Conservation (phyloP, 1,140 invertebrate species). For the Hylyphantes graminicola region DNA sequence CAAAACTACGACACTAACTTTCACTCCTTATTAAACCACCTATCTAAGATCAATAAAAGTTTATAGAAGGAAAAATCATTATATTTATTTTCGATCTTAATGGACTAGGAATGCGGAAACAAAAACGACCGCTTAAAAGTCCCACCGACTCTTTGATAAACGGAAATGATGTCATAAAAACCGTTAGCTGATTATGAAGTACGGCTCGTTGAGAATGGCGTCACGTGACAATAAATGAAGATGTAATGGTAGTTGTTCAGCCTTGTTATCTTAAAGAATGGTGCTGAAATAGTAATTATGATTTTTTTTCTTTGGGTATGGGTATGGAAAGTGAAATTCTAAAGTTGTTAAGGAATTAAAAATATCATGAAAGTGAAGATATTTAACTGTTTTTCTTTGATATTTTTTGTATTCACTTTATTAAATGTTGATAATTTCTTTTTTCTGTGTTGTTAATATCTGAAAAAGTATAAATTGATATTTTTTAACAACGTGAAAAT, state of each 20-base stretch:
- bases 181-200: constrained; percentile 22
- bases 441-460: not conserved
- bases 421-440: no score
- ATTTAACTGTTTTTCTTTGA: not conserved
- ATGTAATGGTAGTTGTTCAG: no score
- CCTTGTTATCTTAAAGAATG: not conserved
- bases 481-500: not conserved
- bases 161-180: constrained; percentile 58
- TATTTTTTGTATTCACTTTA: no score
- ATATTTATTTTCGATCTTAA: not conserved
- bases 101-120: constrained; percentile 25
- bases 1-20: not conserved
- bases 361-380: not conserved
- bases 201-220: constrained; percentile 5
- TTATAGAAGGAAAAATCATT: not conserved
- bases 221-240: not conserved
- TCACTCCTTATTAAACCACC: not conserved
- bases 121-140: not conserved
- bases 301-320: not conserved
- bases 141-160: constrained; percentile 25
- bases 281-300: not conserved
- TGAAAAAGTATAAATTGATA: not conserved
- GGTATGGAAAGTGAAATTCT: not conserved
- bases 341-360: not conserved
- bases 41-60: not conserved